phyloP scores from a whole-genome alignment of 2,888 invertebrate species.

The Ochlodes sylvanus region DNA sequence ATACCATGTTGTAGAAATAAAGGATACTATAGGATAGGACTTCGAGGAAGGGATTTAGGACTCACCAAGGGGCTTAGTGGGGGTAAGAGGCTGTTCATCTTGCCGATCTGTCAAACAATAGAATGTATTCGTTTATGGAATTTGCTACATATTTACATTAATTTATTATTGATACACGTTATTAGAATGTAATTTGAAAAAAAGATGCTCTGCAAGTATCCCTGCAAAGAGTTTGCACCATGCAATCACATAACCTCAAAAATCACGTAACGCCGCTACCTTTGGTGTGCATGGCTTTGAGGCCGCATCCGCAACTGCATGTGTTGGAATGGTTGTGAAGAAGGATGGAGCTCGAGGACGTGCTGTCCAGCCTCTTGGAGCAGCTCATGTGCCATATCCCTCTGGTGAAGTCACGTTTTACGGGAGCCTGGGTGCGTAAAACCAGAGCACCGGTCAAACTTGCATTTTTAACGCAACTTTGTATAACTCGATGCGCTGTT shows the following conservation, averaged over 20 bases:
- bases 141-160: no score
- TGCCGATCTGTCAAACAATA: slow-evolving; percentile 57
- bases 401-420: slow-evolving; percentile 88
- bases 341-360: slow-evolving; percentile 61
- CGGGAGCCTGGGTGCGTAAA: slow-evolving; percentile 68
- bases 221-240: no score
- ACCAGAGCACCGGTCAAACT: slow-evolving; percentile 67
- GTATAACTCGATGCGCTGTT: slow-evolving; percentile 82
- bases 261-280: slow-evolving; percentile 72
- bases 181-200: no score
- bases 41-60: slow-evolving; percentile 47
- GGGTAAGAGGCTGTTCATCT: slow-evolving; percentile 53
- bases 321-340: slow-evolving; percentile 85
- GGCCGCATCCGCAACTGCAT: slow-evolving; percentile 89
- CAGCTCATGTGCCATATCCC: slow-evolving; percentile 90
- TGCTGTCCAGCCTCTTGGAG: slow-evolving; percentile 69
- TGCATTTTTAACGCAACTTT: slow-evolving; percentile 68
- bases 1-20: neutral
- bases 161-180: no score
- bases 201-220: neutral
- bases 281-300: slow-evolving; percentile 88
- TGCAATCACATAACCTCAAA: slow-evolving; percentile 59
- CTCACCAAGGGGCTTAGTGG: slow-evolving; percentile 72
- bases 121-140: no score
- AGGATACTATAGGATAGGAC: neutral